phyloP scores from a whole-genome alignment of 2,113 vertebrate genomes.

The Cynocephalus volans region DNA sequence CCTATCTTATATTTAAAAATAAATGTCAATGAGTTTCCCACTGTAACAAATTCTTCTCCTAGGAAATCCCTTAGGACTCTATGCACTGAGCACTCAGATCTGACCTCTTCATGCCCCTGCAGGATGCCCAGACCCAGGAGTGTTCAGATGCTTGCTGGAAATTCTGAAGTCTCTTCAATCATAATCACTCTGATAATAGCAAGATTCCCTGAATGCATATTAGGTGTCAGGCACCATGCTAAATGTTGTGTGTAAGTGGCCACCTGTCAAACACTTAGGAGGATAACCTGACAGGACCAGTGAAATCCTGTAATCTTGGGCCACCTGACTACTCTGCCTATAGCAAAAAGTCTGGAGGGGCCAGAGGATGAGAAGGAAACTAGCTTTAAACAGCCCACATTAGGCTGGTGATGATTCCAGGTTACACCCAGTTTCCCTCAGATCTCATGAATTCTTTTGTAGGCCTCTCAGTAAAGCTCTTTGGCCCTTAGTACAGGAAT shows the following conservation, averaged over 20 bases:
- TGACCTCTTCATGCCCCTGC: neutral
- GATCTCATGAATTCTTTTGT: neutral
- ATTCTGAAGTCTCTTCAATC: neutral
- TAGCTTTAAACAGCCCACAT: neutral
- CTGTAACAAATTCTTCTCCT: neutral
- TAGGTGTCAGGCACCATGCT: neutral
- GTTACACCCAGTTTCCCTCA: neutral
- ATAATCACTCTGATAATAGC: neutral
- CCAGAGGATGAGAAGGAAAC: neutral
- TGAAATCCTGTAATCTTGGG: neutral
- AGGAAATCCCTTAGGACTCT: neutral
- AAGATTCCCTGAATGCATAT: neutral
- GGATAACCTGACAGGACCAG: neutral
- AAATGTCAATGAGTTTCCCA: neutral
- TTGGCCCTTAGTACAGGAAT: neutral
- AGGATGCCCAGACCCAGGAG: neutral
- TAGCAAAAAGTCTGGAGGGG: neutral
- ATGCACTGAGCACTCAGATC: neutral
- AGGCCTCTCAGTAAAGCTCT: neutral
- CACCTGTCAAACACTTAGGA: neutral
- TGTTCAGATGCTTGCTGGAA: neutral
- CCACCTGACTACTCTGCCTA: neutral
- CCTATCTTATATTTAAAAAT: neutral
- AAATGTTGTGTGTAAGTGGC: neutral
- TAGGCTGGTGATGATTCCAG: neutral